Percentiles rank a stretch among this genome's conserved stretches.
phyloP scores from a whole-genome alignment of 2,888 invertebrate species.

The Leucania comma region DNA sequence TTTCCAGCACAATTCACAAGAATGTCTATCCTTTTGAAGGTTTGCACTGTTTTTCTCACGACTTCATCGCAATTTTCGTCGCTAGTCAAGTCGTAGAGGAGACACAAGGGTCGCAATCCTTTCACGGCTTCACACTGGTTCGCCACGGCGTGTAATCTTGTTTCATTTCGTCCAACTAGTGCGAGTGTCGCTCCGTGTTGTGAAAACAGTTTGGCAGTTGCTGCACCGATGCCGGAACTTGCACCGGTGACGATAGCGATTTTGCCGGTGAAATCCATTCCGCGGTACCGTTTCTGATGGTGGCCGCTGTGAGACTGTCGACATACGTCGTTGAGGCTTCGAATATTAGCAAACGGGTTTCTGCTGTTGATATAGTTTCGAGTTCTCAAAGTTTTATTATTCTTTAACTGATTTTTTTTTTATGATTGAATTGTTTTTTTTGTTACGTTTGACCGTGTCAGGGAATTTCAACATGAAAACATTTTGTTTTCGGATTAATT shows the following conservation, averaged over 20 bases:
- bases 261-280: conserved; percentile 77
- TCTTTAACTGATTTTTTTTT: conserved; percentile 7
- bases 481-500: conserved; percentile 36
- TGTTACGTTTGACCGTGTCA: background rate
- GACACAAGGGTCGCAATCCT: conserved; percentile 72
- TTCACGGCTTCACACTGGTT: conserved; percentile 69
- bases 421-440: background rate
- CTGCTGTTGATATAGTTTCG: conserved; percentile 49
- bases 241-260: conserved; percentile 80
- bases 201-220: conserved; percentile 78
- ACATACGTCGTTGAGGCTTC: conserved; percentile 34
- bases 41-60: conserved; percentile 74
- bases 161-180: conserved; percentile 77
- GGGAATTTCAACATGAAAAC: conserved; percentile 8
- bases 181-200: conserved; percentile 73
- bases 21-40: conserved; percentile 74
- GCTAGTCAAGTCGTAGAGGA: conserved; percentile 73
- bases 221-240: conserved; percentile 82
- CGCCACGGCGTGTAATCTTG: conserved; percentile 72
- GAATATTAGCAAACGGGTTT: conserved; percentile 59
- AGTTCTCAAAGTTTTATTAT: conserved; percentile 56
- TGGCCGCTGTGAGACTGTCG: conserved; percentile 48
- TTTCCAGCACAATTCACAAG: conserved; percentile 80
- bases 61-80: conserved; percentile 76
- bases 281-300: conserved; percentile 46